phyloP scores from a whole-genome alignment of 2,113 vertebrate species.

The Oryctolagus cuniculus region mOryCun1.1 NC_091437.1:38228501-38229000 shows the following conservation, averaged over 20 bases:
- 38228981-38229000: background rate
- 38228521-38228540: background rate
- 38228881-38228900: background rate
- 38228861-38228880: background rate
- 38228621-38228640: background rate
- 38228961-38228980: background rate
- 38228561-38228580: background rate
- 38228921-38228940: background rate
- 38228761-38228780: background rate
- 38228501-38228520: background rate
- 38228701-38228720: background rate
- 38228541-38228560: background rate
- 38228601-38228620: background rate
- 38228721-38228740: background rate
- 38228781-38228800: background rate
- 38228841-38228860: background rate
- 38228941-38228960: too few species aligned
- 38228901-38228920: conserved; percentile 5
- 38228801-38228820: background rate
- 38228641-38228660: background rate
- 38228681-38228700: background rate
- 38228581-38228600: conserved; percentile 12
- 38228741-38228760: background rate
- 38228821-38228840: background rate
- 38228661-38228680: background rate